Conservation (phyloP, 2,888 invertebrate genomes). For the Idaea straminata region DNA sequence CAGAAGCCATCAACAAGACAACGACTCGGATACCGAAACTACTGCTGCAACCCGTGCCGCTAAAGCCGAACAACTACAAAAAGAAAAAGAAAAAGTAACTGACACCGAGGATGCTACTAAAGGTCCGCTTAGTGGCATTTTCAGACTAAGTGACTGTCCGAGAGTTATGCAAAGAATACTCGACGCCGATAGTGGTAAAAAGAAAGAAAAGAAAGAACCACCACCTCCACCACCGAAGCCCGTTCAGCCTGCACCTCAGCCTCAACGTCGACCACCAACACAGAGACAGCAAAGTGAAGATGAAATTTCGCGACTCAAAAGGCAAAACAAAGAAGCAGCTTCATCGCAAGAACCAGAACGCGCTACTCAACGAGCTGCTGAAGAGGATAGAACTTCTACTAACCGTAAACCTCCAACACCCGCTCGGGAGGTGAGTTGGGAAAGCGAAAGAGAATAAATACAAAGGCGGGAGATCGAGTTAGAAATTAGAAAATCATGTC, state of each 20-base stretch:
- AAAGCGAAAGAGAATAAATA: conserved; percentile 71
- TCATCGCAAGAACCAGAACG: conserved; percentile 82
- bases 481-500: conserved; percentile 70
- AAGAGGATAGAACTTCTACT: conserved; percentile 81
- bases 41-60: conserved; percentile 74
- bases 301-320: conserved; percentile 92
- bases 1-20: conserved; percentile 84
- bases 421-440: conserved; percentile 89
- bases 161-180: conserved; percentile 93
- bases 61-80: conserved; percentile 82
- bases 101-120: conserved; percentile 95
- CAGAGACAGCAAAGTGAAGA: conserved; percentile 92
- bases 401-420: conserved; percentile 84
- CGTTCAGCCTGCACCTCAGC: conserved; percentile 79
- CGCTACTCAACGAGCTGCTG: conserved; percentile 67
- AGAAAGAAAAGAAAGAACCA: conserved; percentile 88
- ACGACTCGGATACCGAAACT: conserved; percentile 88
- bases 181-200: conserved; percentile 87
- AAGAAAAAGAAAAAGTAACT: conserved; percentile 85
- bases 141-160: conserved; percentile 91
- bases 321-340: conserved; percentile 88
- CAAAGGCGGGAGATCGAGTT: conserved; percentile 55
- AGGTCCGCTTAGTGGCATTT: conserved; percentile 93
- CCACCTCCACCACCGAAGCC: conserved; percentile 77
- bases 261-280: conserved; percentile 81